phyloP scores from a whole-genome alignment of 2,797 vertebrate species.

The Danionella dracula region DNA sequence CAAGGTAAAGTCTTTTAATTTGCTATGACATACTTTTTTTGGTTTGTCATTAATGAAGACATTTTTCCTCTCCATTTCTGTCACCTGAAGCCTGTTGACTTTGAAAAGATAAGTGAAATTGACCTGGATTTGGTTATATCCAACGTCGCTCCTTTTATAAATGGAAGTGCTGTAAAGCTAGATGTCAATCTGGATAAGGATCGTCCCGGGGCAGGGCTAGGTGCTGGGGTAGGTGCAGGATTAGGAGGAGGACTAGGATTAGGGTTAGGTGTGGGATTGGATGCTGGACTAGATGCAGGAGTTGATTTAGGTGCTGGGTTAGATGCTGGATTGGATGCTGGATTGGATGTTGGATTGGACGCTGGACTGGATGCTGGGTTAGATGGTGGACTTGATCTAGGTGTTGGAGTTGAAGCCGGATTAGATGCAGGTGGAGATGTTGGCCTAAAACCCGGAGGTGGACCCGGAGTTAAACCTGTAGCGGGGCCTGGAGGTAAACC shows the following conservation, averaged over 20 bases:
- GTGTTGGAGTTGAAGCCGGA: slow-evolving; percentile 3
- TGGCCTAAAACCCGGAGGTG: slow-evolving; percentile 16
- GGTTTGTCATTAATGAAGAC: neutral
- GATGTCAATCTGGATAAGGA: neutral
- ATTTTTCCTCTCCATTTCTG: neutral
- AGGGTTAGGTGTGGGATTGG: neutral
- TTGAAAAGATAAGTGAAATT: slow-evolving; percentile 75
- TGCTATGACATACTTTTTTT: neutral
- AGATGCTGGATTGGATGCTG: neutral
- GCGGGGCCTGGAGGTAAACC: slow-evolving; percentile 1
- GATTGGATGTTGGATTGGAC: neutral
- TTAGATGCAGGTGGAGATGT: slow-evolving; percentile 1
- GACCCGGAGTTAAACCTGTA: slow-evolving; percentile 26
- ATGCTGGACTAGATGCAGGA: neutral
- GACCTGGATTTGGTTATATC: slow-evolving; percentile 75
- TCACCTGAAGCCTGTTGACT: slow-evolving; percentile 74
- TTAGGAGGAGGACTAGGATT: neutral
- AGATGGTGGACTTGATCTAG: neutral
- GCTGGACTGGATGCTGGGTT: neutral
- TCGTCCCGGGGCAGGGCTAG: neutral
- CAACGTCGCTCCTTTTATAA: slow-evolving; percentile 82
- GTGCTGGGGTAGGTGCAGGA: neutral
- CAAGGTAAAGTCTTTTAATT: slow-evolving; percentile 78
- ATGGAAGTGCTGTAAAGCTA: slow-evolving; percentile 51
- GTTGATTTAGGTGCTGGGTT: neutral